Evolutionary conservation across 2,113 vertebrate genomes (phyloP).

Genomic region (Micromys minutus): DNA sequence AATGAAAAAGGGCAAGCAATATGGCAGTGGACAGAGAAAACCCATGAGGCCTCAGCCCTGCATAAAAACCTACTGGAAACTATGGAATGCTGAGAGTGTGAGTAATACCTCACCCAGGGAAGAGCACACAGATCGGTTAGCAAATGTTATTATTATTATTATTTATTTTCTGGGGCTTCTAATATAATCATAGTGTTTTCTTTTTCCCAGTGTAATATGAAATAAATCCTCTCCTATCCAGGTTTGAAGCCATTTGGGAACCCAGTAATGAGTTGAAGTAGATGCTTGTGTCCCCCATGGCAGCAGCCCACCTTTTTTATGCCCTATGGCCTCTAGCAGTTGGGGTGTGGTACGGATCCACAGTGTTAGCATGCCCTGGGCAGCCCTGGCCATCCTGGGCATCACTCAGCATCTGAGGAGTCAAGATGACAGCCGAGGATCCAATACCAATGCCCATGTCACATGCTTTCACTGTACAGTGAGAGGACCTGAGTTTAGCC

Average conservation of each 20-base stretch:
- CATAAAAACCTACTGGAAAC: not conserved
- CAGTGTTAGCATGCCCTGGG: not conserved
- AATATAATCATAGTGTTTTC: not conserved
- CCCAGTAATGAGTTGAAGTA: not conserved
- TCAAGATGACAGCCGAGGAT: not conserved
- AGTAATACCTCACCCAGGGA: too few relatives aligned
- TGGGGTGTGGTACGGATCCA: not conserved
- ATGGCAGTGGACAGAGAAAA: not conserved
- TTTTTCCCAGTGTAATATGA: not conserved
- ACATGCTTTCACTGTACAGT: not conserved
- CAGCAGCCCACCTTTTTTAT: not conserved
- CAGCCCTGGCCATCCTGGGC: not conserved
- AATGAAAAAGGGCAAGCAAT: not conserved
- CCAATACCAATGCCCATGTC: not conserved
- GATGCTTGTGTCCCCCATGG: not conserved
- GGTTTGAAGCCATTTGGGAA: not conserved
- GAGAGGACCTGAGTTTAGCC: not conserved
- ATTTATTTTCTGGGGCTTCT: too few relatives aligned
- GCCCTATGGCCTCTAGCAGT: not conserved
- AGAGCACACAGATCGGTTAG: too few relatives aligned
- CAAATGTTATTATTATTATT: not conserved
- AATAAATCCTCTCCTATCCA: not conserved
- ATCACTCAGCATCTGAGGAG: not conserved
- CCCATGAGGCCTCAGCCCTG: not conserved
- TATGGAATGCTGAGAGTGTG: not conserved